A percentile compares a stretch with the other conserved stretches of the same genome.
Conservation (phyloP, 2,888 invertebrate genomes). For the Volucella bombylans region DNA sequence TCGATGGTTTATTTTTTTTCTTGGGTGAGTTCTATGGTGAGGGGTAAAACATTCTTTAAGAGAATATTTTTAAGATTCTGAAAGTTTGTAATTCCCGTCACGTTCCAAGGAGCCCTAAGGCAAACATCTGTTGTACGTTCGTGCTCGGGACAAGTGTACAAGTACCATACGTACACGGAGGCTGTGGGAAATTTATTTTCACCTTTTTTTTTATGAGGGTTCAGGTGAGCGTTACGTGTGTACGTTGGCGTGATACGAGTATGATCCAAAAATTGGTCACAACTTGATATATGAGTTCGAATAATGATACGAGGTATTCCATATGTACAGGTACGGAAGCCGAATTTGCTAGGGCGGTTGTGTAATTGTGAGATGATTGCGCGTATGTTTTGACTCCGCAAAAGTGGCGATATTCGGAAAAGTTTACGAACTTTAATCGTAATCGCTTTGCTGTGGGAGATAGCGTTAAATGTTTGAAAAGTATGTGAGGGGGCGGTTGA, state of each 20-base stretch:
- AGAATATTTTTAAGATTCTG: conserved; percentile 49
- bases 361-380: conserved; percentile 44
- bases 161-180: no score
- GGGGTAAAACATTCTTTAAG: conserved; percentile 37
- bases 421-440: conserved; percentile 46
- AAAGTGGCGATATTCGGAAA: not conserved
- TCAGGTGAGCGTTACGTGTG: not conserved
- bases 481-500: no score
- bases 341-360: not conserved
- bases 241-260: not conserved
- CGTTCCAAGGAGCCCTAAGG: conserved; percentile 54
- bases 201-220: not conserved
- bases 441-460: conserved; percentile 42
- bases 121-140: conserved; percentile 54
- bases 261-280: not conserved
- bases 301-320: no score
- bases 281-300: no score
- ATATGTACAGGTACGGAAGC: not conserved
- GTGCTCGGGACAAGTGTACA: not conserved
- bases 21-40: no score
- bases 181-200: no score
- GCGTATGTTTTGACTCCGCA: conserved; percentile 23
- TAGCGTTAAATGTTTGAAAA: conserved; percentile 34
- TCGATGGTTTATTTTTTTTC: no score
- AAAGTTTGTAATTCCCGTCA: conserved; percentile 67